Evolutionary conservation across 1,140 invertebrate genomes (phyloP).

Genomic region (Drosophila yakuba): DNA sequence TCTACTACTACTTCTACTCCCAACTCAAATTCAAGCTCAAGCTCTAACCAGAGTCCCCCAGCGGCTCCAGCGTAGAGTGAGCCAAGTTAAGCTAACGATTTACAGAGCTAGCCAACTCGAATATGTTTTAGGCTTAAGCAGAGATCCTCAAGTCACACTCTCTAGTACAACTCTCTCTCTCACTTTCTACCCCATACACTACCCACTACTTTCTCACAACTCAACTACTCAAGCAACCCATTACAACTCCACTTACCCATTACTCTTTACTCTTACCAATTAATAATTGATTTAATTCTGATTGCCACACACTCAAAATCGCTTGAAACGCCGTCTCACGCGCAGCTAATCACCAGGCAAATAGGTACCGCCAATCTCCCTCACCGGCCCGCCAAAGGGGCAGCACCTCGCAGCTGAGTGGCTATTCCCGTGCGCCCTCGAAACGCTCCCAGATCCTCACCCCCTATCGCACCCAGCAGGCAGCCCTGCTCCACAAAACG

Average conservation of each 20-base stretch:
- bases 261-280: slow-evolving; percentile 50
- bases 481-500: slow-evolving; percentile 64
- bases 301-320: slow-evolving; percentile 83
- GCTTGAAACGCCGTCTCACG: slow-evolving; percentile 49
- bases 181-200: slow-evolving; percentile 11
- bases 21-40: slow-evolving; percentile 43
- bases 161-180: slow-evolving; percentile 32
- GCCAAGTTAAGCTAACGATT: slow-evolving; percentile 31
- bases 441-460: slow-evolving; percentile 70
- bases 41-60: slow-evolving; percentile 32
- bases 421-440: slow-evolving; percentile 53
- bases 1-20: slow-evolving; percentile 57
- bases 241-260: slow-evolving; percentile 32
- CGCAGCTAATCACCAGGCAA: slow-evolving; percentile 85
- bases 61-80: slow-evolving; percentile 47
- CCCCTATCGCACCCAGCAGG: slow-evolving; percentile 77
- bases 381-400: slow-evolving; percentile 86
- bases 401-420: slow-evolving; percentile 86
- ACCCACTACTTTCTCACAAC: slow-evolving; percentile 8
- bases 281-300: slow-evolving; percentile 73
- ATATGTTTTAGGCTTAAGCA: slow-evolving; percentile 51
- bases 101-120: slow-evolving; percentile 46
- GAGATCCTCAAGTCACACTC: slow-evolving; percentile 47
- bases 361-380: slow-evolving; percentile 87
- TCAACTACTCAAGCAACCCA: slow-evolving; percentile 18